Base-by-base conservation (phyloP, 2,888 invertebrate species). In the Chrysodeixis includens region DNA sequence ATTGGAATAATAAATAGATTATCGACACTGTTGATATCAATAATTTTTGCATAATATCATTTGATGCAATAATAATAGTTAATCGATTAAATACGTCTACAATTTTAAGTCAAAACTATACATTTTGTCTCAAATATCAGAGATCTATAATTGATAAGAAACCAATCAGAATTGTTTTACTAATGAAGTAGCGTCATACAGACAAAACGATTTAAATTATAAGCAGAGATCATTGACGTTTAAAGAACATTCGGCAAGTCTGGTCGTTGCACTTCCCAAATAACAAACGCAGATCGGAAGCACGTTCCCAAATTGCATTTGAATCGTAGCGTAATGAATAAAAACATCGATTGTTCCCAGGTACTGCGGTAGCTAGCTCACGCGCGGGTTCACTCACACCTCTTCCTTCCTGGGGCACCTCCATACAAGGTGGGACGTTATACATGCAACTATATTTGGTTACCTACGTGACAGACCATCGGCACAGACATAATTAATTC, bases 391-490 rank as follows among this genome's bases (percentile, higher is more conserved):
- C 93, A 90, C 81, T 91, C 92, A 93, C 93, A 89, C 89, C 82
- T 84, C 88, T 91, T 91, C 91, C 93, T 93, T 94, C 93, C 94
- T 89, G 87, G 82, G 88, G 86, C 81, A 78, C 81, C 70, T 56
- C 92, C 94, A 83, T 93, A 92, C 85, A 92, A 85, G 93, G 88
- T 81, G 86, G 86, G 66, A 83, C 88, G 87, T 86, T 90, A 88
- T 80, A 86, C 84, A 77, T 83, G 80, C 78, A 83, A 78, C 92
- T 92, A 86, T 93, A 93, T 94, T 93, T 92, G 94, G 94, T 88
- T 66, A 83, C 79, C 81, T 90, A 94, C 94, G 94, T 94, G 94
- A 93, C 94, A 90, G 88, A 88, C 87, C 82, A 88, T 86, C 83
- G 79, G 74, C 73, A 63, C 76, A 82, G 76, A 70, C 81, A 82